Evolutionary conservation across 2,797 vertebrate species (phyloP), one percentile per base, ranked within the genome.

Genomic region (Rhabdophis nuchalis): DNA sequence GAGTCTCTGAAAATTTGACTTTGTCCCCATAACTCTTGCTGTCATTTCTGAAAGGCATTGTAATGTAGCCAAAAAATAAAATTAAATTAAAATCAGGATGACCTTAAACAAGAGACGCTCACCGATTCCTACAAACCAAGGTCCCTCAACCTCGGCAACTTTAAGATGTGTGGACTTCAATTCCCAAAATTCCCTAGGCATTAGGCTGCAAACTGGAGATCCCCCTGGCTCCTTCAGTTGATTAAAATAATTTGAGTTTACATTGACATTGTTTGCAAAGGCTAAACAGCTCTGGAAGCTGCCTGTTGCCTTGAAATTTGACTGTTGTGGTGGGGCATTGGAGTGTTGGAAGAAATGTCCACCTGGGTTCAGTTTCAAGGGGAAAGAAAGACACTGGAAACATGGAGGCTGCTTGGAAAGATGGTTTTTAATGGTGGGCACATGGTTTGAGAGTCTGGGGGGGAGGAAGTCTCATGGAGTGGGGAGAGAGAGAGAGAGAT

Each of bases 41-140:
- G 87, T 90, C 85, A 94, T 96, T n/a, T 93, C 89, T 72, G 58
- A 95, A 96, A 88, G 91, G 14, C 13, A 3, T 93, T 88, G 23
- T 0, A 25, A 13, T 90, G 90, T 18, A 46, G n/a, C 0, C 16
- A 16, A 89, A 61, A 61, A 61, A 11, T 4, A 18, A 16, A 6
- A 56, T 27, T 12, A 61, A 32, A 92, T 36, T 89, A 46, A 16
- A 50, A 27, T 3, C 9, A 1, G 1, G 27, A 89, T 53, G 91
- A 92, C 0, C n/a, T 23, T 68, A 41, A 90, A 94, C 5, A 41
- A 94, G 23, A 6, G 10, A 41, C 0, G 61, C 95, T 29, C 0
- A 12, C 4, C 56, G 14, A 68, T 64, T 60, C n/a, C 5, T 72
- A 72, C 32, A 36, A 72, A 36, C 64, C 14, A 32, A 14, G 2